Evolutionary conservation across 1,140 invertebrate genomes (phyloP).

Genomic region (Parapsyche elsis): DNA sequence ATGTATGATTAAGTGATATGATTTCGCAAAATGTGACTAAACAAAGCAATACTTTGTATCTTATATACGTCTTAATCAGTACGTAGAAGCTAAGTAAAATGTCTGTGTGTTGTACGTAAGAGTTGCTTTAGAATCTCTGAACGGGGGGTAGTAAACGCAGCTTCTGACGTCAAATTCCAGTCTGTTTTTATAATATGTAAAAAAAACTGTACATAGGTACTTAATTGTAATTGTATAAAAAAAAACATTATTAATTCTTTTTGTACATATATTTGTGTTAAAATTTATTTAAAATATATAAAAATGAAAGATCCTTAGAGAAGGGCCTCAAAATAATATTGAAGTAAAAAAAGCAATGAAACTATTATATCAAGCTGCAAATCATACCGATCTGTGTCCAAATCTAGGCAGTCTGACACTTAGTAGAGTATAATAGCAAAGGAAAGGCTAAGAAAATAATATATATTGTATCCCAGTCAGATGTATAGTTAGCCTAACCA

Average conservation of each 20-base stretch:
- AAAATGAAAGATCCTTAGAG: conserved; percentile 45
- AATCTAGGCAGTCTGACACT: conserved; percentile 22
- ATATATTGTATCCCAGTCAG: conserved; percentile 34
- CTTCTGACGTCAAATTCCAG: conserved; percentile 48
- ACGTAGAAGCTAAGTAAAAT: conserved; percentile 52
- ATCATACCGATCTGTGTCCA: conserved; percentile 33
- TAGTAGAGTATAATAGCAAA: conserved; percentile 28
- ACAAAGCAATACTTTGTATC: conserved; percentile 76
- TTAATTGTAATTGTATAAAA: conserved; percentile 56
- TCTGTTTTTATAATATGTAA: conserved; percentile 53
- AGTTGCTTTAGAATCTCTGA: conserved; percentile 49
- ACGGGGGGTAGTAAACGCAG: conserved; percentile 41
- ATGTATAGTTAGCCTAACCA: conserved; percentile 50
- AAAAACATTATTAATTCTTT: conserved; percentile 50
- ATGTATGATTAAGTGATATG: conserved; percentile 69
- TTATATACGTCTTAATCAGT: conserved; percentile 67
- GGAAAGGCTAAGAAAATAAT: background rate
- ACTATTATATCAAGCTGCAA: conserved; percentile 31
- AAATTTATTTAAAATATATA: conserved; percentile 54
- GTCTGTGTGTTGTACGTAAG: conserved; percentile 51
- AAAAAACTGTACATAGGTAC: conserved; percentile 57
- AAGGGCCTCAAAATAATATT: conserved; percentile 29
- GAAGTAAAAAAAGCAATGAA: conserved; percentile 1
- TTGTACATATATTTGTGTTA: conserved; percentile 57
- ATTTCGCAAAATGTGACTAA: conserved; percentile 74